Percentiles rank a stretch among this genome's conserved stretches.
Evolutionary conservation across 1,140 invertebrate genomes (phyloP).

Genomic region (Drosophila busckii): DNA sequence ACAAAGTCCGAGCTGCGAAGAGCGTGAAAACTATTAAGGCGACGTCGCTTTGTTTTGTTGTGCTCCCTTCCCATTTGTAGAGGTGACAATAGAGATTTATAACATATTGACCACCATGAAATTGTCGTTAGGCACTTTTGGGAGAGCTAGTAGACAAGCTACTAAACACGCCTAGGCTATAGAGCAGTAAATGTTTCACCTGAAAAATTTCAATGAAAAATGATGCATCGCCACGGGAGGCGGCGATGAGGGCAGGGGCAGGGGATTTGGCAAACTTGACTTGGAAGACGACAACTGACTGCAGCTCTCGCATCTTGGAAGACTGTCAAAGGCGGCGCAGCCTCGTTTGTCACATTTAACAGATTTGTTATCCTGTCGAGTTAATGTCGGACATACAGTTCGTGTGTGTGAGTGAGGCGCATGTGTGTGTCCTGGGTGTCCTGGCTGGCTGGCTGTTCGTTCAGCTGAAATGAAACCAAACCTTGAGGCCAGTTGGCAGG

Average conservation of each 20-base stretch:
- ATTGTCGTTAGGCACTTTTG: conserved; percentile 69
- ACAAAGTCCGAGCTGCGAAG: conserved; percentile 27
- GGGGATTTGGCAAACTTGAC: conserved; percentile 49
- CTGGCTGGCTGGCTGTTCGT: conserved; percentile 32
- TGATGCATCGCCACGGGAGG: conserved; percentile 28
- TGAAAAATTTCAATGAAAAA: conserved; percentile 62
- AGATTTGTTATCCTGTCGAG: conserved; percentile 79
- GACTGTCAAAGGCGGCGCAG: conserved; percentile 53
- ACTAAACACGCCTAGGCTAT: conserved; percentile 18
- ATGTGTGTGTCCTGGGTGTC: conserved; percentile 16
- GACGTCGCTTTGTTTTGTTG: conserved; percentile 56
- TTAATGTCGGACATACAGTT: conserved; percentile 73
- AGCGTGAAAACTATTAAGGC: conserved; percentile 57
- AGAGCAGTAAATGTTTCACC: conserved; percentile 8
- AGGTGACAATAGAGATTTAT: conserved; percentile 77
- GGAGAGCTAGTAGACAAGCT: conserved; percentile 13
- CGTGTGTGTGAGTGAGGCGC: too few species aligned
- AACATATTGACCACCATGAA: conserved; percentile 78
- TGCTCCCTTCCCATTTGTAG: too few species aligned
- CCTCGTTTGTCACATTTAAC: conserved; percentile 79
- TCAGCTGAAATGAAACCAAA: conserved; percentile 58
- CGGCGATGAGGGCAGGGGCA: not conserved
- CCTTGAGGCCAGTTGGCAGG: conserved; percentile 10
- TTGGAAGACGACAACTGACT: conserved; percentile 12
- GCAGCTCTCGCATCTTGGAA: conserved; percentile 22